Evolutionary conservation across 2,888 invertebrate genomes (phyloP), one percentile per base, ranked within the genome.

Genomic region (Imbricaverruca yamaguchii): DNA sequence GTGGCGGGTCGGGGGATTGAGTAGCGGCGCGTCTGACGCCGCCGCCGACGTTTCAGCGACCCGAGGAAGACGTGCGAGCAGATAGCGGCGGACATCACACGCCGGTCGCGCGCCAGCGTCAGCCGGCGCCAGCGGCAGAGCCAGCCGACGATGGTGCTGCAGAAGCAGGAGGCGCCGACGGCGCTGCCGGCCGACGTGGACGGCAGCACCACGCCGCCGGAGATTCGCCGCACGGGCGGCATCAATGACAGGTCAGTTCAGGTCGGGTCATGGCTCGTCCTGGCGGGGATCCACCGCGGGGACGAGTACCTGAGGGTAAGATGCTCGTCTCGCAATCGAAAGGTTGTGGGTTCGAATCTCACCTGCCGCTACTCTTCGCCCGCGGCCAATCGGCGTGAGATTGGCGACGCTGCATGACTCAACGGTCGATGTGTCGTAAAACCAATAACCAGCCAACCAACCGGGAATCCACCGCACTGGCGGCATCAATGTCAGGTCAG

Each of bases 111-210:
- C 1, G 53, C 39, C 53, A 53, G 74, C 18, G 53, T 21, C 74
- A 53, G 74, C 21, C 74, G 74, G 1, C 74, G 74, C 10, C 74
- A 15, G 23, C 23, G 65, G 10, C 23, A n/a, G 8, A 23, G 23
- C 65, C 11, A n/a, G 7, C 9, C 21, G 11, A 23, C 65, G 23
- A 65, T 65, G 65, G 65, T 65, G 88, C 88, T 82, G 81, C 84
- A 85, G 87, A 55, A 87, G 67, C 79, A 21, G 81, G 59, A 57
- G 81, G 56, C 81, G 84, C 82, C 81, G 84, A 25, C 81, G 84
- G 39, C 4, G 39, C 39, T 39, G 39, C 39, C 39, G 39, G 39
- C 39, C 2, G 39, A 39, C 39, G 39, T 39, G 2, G 61, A 80
- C 80, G 67, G 80, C 81, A 63, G 57, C 74, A 21, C 82, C 80